Conservation (phyloP, 2,113 vertebrate species). For the Columbina picui region DNA sequence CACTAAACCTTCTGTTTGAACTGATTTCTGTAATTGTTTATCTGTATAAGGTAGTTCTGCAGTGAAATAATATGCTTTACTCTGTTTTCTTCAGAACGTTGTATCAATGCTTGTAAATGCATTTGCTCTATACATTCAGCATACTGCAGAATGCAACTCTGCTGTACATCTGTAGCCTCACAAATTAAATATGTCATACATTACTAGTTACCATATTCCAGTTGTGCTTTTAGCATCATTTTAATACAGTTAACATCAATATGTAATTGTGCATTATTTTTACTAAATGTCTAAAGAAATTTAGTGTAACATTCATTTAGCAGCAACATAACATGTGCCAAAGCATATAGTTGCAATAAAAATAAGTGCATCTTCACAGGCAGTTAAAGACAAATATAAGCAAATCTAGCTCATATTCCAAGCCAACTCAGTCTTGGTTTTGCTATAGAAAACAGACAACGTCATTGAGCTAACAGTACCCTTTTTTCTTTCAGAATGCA, state of each 20-base stretch:
- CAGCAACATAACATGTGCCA: neutral
- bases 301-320: neutral
- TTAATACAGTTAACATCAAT: neutral
- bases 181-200: neutral
- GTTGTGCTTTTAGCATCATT: neutral
- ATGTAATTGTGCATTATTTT: neutral
- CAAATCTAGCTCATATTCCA: neutral
- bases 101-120: neutral
- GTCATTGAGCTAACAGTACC: neutral
- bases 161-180: neutral
- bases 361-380: neutral
- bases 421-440: neutral
- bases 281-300: neutral
- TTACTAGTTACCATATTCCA: neutral
- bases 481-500: neutral
- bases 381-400: neutral
- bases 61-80: neutral
- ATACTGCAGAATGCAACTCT: neutral
- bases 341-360: neutral
- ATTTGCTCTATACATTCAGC: neutral
- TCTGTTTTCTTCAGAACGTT: neutral
- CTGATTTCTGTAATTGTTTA: neutral
- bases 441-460: neutral
- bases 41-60: neutral
- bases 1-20: neutral